Base-by-base conservation (phyloP, 2,113 vertebrate genomes). In the Apteryx owenii region DNA sequence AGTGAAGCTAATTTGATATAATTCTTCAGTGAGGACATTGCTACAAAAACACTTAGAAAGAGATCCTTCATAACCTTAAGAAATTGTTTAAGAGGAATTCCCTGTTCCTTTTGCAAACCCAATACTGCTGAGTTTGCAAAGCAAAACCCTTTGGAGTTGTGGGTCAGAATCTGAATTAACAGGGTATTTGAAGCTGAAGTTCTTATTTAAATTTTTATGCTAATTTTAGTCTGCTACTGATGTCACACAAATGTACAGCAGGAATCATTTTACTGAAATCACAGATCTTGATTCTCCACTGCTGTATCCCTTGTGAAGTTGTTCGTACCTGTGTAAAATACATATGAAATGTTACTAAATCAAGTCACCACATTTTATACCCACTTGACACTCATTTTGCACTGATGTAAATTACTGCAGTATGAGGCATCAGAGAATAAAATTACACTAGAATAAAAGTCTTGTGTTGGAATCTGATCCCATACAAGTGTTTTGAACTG, bases 391-490 rank as follows among this genome's bases (percentile, higher is more conserved):
- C 42, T 66, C 64, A 18, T 88, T 73, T 50, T 86, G 82, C 68
- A 71, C 64, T 26, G 29, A 85, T 93, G 70, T 94, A 92, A 95
- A 93, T 81, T 62, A 84, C 79, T 81, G 60, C 64, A 64, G 17
- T 71, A 80, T 56, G 88, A 93, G 90, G 69, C 95, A 94, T 90
- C 72, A 64, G 77, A 91, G 88, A 93, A 81, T 93, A 94, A 93
- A 91, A 95, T 85, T 79, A 61, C 72, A 12, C 31, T 81, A 51
- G 73, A 68, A 87, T 89, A 79, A 51, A 92, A 94, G 33, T 75
- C 48, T 71, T 12, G 4, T 95, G 88, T 94, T 95, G 73, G 93
- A 89, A 92, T 92, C 72, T 92, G 76, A 94, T 94, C 75, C 89
- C 75, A 40, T 65, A 1, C 68, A 93, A 89, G 58, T 81, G 46